Conservation (phyloP, 2,888 invertebrate genomes). For the Ceraclea dissimilis region DNA sequence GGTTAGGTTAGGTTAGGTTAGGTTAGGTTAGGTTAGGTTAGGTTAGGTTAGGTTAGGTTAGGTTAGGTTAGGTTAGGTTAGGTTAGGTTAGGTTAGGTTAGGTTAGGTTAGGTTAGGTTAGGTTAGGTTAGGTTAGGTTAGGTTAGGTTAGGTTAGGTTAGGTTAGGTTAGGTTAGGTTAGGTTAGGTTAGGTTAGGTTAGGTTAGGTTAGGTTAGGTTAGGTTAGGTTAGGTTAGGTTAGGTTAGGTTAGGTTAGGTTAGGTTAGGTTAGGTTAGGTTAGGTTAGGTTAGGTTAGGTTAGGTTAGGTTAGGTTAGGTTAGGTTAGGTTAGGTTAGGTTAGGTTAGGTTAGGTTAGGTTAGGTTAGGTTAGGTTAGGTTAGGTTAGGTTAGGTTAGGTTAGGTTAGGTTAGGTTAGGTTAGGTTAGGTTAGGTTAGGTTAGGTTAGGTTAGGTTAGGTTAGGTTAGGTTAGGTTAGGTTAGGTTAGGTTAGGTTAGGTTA, state of each 20-base stretch:
- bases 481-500: conserved; percentile 25
- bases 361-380: conserved; percentile 7
- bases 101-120: conserved; percentile 12
- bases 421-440: conserved; percentile 8
- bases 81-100: conserved; percentile 9
- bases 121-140: conserved; percentile 17
- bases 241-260: conserved; percentile 12
- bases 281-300: conserved; percentile 12
- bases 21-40: conserved; percentile 9
- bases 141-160: conserved; percentile 18
- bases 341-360: conserved; percentile 8
- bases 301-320: conserved; percentile 12
- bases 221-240: conserved; percentile 9
- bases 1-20: conserved; percentile 8
- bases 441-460: conserved; percentile 1
- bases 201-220: conserved; percentile 11
- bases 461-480: conserved; percentile 20
- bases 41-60: conserved; percentile 8
- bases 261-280: conserved; percentile 11
- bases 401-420: conserved; percentile 10
- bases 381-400: conserved; percentile 11
- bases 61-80: conserved; percentile 10
- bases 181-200: conserved; percentile 20
- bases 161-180: conserved; percentile 22
- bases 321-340: conserved; percentile 12